Evolutionary conservation across 64 coral and sea anemone genomes (phyloP).

Genomic region (Montipora foliosa): DNA sequence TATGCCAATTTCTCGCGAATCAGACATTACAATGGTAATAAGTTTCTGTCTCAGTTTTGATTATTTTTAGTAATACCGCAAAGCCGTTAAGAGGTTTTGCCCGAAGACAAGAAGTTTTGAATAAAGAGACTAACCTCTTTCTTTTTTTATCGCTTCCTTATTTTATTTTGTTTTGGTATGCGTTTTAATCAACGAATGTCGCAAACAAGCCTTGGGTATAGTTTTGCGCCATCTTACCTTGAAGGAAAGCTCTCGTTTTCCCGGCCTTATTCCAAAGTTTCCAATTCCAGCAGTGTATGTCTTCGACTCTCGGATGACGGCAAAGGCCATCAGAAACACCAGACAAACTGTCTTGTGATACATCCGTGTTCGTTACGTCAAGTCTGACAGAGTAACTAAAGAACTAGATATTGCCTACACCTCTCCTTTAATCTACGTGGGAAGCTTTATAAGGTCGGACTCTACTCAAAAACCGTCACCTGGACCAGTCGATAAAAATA

Average conservation of each 20-base stretch:
- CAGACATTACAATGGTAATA: too few species aligned
- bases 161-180: background rate
- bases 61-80: too few species aligned
- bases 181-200: background rate
- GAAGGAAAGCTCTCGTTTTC: background rate
- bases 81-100: too few species aligned
- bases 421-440: too few species aligned
- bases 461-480: too few species aligned
- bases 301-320: background rate
- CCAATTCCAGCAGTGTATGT: conserved; percentile 23
- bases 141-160: background rate
- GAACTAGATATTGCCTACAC: too few species aligned
- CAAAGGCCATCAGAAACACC: background rate
- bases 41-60: too few species aligned
- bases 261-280: background rate
- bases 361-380: background rate
- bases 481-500: too few species aligned
- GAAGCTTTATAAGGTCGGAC: too few species aligned
- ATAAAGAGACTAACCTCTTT: background rate
- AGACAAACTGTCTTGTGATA: background rate
- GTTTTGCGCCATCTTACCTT: background rate
- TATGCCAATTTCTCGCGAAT: too few species aligned
- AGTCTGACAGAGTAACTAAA: too few species aligned
- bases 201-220: background rate
- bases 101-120: too few species aligned